These are phyloP conservation scores for Tenthredo amoena DNA, from an alignment of 2,888 invertebrate genomes.

Conservation along the genomic window DNA sequence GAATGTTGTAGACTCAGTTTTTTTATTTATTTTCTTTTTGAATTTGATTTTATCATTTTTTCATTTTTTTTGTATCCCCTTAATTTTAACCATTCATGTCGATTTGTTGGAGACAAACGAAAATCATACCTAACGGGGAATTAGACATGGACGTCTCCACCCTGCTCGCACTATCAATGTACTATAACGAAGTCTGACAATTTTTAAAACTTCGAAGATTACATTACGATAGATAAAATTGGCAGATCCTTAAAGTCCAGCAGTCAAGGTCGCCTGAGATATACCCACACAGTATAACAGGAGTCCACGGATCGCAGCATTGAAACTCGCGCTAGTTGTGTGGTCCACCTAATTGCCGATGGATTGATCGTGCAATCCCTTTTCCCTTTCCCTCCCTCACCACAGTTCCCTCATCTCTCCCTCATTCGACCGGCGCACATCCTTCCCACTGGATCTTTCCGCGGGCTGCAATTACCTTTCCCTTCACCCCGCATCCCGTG, in stretches of 20 bases:
- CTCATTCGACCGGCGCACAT: constrained; percentile 28
- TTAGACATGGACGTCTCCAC: neutral
- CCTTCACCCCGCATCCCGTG: constrained; percentile 21
- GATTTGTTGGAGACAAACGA: neutral
- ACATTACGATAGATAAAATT: constrained; percentile 13
- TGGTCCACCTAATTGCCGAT: constrained; percentile 46
- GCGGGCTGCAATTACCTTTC: constrained; percentile 49
- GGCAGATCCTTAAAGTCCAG: neutral
- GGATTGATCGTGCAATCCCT: constrained; percentile 41
- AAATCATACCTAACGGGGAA: neutral
- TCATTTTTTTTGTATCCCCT: too few species aligned
- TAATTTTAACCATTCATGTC: neutral
- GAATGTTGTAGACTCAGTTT: too few species aligned
- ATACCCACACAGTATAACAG: constrained; percentile 13
- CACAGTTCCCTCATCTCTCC: constrained; percentile 32
- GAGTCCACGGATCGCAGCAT: constrained; percentile 29
- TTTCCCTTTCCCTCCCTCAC: constrained; percentile 14
- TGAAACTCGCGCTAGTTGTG: constrained; percentile 34
- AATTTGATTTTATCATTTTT: too few species aligned
- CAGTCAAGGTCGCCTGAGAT: constrained; percentile 6
- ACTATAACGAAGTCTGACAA: neutral
- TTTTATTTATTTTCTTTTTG: too few species aligned
- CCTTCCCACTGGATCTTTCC: constrained; percentile 48
- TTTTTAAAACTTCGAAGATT: neutral
- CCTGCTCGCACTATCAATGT: neutral